These are phyloP conservation scores for Blastomussa wellsi DNA, from an alignment of 92 coral and sea anemone genomes.

Conservation along the genomic window DNA sequence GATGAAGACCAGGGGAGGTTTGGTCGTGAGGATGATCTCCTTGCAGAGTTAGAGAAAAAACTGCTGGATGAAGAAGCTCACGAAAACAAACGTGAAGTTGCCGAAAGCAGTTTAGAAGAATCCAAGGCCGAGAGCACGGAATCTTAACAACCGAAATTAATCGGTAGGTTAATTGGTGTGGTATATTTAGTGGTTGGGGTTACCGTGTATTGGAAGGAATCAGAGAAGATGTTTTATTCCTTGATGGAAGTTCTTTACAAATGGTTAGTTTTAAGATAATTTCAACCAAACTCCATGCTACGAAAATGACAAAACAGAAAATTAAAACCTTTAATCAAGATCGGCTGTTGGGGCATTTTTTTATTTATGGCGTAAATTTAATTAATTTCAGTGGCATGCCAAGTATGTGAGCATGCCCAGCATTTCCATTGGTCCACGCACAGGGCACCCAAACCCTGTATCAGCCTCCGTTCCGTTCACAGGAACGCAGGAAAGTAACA, in stretches of 20 bases:
- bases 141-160: constrained; percentile 39
- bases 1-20: constrained; percentile 53
- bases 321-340: not conserved
- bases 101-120: constrained; percentile 32
- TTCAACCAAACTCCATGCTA: not conserved
- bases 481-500: too few relatives aligned
- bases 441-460: too few relatives aligned
- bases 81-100: constrained; percentile 14
- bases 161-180: constrained; percentile 10
- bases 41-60: constrained; percentile 24
- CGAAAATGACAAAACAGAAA: not conserved
- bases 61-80: constrained; percentile 6
- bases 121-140: constrained; percentile 25
- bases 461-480: too few relatives aligned
- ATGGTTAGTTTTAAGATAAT: not conserved
- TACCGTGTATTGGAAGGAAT: not conserved
- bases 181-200: not conserved
- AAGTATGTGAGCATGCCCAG: too few relatives aligned
- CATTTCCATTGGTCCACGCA: not conserved
- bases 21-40: constrained; percentile 44
- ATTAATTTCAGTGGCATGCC: not conserved
- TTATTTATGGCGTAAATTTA: not conserved
- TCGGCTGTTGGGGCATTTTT: not conserved
- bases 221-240: not conserved
- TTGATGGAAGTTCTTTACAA: not conserved